phyloP scores from a whole-genome alignment of 2,113 vertebrate genomes.

The Equus quagga region DNA sequence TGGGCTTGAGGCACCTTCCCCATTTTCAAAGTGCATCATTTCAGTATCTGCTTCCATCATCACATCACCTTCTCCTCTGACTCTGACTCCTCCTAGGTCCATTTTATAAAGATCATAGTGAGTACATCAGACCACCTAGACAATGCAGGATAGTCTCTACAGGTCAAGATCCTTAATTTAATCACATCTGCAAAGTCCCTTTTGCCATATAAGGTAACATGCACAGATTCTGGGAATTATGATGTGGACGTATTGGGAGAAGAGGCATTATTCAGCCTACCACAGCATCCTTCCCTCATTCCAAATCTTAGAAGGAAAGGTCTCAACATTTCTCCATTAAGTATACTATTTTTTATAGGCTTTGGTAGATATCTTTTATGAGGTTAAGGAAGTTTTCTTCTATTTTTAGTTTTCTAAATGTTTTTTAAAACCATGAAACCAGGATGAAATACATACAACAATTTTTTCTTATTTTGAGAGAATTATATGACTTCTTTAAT shows the following conservation, averaged over 20 bases:
- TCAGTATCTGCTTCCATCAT: not conserved
- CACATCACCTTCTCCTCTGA: not conserved
- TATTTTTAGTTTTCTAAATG: constrained; percentile 17
- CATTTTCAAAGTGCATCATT: not conserved
- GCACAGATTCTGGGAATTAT: not conserved
- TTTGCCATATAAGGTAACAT: not conserved
- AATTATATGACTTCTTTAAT: not conserved
- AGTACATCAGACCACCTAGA: not conserved
- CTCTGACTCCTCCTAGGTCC: not conserved
- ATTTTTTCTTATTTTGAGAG: not conserved
- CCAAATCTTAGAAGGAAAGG: not conserved
- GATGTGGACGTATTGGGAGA: not conserved
- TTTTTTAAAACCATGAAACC: constrained; percentile 33
- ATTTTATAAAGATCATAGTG: not conserved
- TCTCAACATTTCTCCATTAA: not conserved
- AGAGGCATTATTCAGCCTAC: not conserved
- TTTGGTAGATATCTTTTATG: not conserved
- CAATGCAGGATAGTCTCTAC: not conserved
- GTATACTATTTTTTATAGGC: not conserved
- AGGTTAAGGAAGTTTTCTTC: not conserved
- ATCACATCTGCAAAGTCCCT: not conserved
- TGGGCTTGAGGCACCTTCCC: not conserved
- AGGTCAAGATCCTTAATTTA: not conserved
- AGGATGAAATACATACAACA: not conserved
- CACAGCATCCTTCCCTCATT: not conserved